Evolutionary conservation across 23 tunicate genomes (phyloP), one percentile per base, ranked within the genome.

Genomic region (Trididemnum clinides): DNA sequence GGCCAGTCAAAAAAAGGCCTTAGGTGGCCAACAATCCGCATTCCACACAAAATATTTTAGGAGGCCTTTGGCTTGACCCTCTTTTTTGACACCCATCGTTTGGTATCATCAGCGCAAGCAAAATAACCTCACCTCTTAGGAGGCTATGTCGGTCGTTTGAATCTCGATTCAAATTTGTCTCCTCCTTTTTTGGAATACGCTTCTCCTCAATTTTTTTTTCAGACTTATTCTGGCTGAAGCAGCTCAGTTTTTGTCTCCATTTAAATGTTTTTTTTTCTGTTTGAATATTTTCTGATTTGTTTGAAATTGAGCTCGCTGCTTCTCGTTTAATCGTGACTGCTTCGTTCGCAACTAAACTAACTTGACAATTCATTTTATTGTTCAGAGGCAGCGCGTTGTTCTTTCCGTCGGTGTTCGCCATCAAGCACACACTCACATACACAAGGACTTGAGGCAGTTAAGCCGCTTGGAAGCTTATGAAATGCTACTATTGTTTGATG

Each of bases 171-270:
- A 29, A 20, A 29, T 59, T 18, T 59, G 37, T 37, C 31, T 66
- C 37, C 37, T 29, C 7, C 12, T 66, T 66, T 66, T 66, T 15
- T 66, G 30, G 37, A 12, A 21, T 21, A 12, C 6, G 6, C 21
- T 59, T 59, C 4, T 59, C 6, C 21, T 59, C 27, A 12, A 19
- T 21, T 18, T 59, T 59, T 59, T 59, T 59, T 59, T 18, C 26
- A 12, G 26, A 19, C n/a, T 66, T 66, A 31, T 66, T 32, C 4
- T 66, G 75, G 37, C 75, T 29, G 31, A 66, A 66, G 4, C 36
- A 23, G n/a, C 37, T 66, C 22, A 66, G n/a, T n/a, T 66, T 66
- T 66, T 66, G 10, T 32, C 31, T 66, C 75, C 75, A 66, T 66
- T 66, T 66, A 32, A 30, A 66, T n/a, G 19, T 66, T 6, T 66